Evolutionary conservation across 2,113 vertebrate species (phyloP).

Genomic region (Naja naja): DNA sequence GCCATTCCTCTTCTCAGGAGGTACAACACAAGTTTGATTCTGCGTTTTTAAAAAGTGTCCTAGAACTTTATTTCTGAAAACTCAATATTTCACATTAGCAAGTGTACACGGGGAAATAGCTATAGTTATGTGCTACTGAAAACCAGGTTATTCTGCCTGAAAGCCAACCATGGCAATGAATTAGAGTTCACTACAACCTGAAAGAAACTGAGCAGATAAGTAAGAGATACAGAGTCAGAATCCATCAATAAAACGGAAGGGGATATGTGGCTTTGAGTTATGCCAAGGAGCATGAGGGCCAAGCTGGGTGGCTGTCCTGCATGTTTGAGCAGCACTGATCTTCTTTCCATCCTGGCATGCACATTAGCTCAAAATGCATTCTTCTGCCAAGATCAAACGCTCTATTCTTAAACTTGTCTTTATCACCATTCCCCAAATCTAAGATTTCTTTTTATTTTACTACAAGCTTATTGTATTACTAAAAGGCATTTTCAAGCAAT

Average conservation of each 20-base stretch:
- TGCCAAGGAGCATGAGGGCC: neutral
- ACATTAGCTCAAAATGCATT: neutral
- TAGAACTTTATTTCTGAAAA: too few species aligned
- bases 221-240: neutral
- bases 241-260: neutral
- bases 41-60: neutral
- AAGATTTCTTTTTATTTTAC: neutral
- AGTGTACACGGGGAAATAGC: neutral
- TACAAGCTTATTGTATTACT: neutral
- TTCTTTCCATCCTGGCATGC: too few species aligned
- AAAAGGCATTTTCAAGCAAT: neutral
- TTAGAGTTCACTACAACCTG: neutral
- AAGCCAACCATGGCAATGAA: neutral
- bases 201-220: neutral
- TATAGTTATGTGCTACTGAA: neutral
- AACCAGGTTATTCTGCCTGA: neutral
- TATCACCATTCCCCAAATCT: neutral
- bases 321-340: neutral
- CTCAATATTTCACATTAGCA: neutral
- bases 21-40: neutral
- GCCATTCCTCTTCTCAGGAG: neutral
- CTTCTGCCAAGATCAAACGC: neutral
- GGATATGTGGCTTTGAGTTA: neutral
- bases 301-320: neutral
- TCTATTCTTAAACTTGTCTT: neutral